These are phyloP conservation scores for Prochilodus magdalenae DNA, from an alignment of 2,113 vertebrate species.

Conservation along the genomic window DNA sequence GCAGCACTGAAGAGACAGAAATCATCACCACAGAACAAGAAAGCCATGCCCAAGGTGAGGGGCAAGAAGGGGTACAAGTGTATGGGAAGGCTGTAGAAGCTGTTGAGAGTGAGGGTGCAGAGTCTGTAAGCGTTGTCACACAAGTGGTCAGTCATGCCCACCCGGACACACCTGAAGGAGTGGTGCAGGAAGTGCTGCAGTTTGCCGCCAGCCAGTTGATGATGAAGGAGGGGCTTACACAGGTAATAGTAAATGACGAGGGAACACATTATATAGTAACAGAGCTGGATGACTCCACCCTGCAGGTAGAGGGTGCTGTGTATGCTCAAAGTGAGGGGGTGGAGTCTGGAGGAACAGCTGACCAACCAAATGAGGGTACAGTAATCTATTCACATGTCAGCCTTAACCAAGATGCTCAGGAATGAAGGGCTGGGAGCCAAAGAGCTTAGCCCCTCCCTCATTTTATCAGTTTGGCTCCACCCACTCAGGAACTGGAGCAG, in stretches of 20 bases:
- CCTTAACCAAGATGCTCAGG: conserved; percentile 38
- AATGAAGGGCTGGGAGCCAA: not conserved
- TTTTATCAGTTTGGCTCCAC: not conserved
- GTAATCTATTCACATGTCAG: conserved; percentile 51
- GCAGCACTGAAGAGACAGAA: conserved; percentile 63
- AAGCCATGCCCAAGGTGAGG: not conserved
- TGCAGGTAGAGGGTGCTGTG: conserved; percentile 79
- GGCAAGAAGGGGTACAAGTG: conserved; percentile 68
- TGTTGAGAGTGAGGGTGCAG: conserved; percentile 64
- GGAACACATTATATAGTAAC: conserved; percentile 98
- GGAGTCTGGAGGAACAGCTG: conserved; percentile 62
- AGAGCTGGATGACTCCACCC: conserved; percentile 83
- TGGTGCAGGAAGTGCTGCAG: conserved; percentile 93
- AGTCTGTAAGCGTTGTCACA: conserved; percentile 76
- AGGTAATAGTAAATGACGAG: conserved; percentile 93
- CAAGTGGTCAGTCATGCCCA: conserved; percentile 72
- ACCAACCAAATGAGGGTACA: conserved; percentile 2
- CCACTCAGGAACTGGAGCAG: not conserved
- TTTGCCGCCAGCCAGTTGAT: conserved; percentile 89
- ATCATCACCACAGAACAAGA: conserved; percentile 56
- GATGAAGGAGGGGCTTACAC: conserved; percentile 91
- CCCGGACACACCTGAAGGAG: conserved; percentile 78
- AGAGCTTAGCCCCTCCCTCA: not conserved
- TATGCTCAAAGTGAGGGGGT: conserved; percentile 70
- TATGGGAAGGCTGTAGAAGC: conserved; percentile 67